Base-by-base conservation (phyloP, 2,113 vertebrate genomes). In the Theristicus caerulescens region DNA sequence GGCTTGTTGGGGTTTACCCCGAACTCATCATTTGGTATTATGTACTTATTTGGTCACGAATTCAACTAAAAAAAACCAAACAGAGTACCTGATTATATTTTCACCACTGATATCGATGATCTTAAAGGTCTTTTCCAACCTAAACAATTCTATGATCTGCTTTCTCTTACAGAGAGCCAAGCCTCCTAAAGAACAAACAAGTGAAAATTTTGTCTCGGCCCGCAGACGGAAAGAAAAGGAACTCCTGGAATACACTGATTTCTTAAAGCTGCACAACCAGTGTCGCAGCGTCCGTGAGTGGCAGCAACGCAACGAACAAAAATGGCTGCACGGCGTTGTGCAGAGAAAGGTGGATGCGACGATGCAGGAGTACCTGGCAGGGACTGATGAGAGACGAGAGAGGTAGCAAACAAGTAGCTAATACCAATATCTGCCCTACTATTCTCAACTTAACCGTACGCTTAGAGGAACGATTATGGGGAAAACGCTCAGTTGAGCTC, bases 351-450 rank as follows among this genome's bases (percentile, higher is more conserved):
- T 98, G 21, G 90, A 85, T 3, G 96, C 85, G 1, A 91, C 97
- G 2, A 70, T 99, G 97, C 92, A 89, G 73, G 96, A 97, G 9
- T 98, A 98, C 34, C 84, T 98, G 67, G 82, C 96, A 21, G 85
- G 87, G 67, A 57, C 97, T 9, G 97, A 99, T 11, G 96, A 98
- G 40, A 98, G 99, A 21, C 98, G 98, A 84, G 96, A 97, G 65
- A 99, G 98, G 99, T 99, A 95, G 42, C 12, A 6, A 34, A 55
- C 27, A 11, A 31, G 49, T 2, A 13, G 24, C 59, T 44, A 1
- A 18, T 6, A 44, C 2, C 7, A 4, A 4, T 22, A 4, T 29
- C 4, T 7, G 9, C 44, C 20, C 3, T 46, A 7, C 12, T 38
- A 1, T 59, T 67, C 73, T 19, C 34, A 9, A 7, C 38, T 21